Percentiles rank a stretch among this genome's conserved stretches.
These are phyloP conservation scores for Philaenus spumarius DNA, from an alignment of 1,140 invertebrate species.

Conservation along the genomic window DNA sequence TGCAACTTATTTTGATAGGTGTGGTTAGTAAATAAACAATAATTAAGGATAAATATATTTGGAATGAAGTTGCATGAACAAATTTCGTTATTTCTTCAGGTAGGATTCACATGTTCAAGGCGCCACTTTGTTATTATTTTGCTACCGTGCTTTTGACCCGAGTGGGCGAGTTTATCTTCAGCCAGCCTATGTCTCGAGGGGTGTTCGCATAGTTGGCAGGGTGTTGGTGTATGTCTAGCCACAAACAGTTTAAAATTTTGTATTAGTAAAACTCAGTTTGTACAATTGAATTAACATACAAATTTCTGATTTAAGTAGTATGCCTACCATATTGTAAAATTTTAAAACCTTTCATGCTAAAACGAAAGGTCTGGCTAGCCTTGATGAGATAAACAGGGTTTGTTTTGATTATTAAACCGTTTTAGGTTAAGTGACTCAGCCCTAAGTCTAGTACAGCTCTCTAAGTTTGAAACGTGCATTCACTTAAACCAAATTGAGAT, in stretches of 20 bases:
- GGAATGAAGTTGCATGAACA: constrained; percentile 4
- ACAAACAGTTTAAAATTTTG: not conserved
- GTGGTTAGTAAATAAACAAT: constrained; percentile 1
- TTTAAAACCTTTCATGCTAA: too few species aligned
- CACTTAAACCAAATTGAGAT: not conserved
- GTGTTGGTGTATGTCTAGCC: not conserved
- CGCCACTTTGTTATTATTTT: constrained; percentile 29
- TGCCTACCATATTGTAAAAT: not conserved
- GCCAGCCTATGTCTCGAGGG: constrained; percentile 16
- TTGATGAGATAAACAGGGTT: not conserved
- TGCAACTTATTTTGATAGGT: constrained; percentile 6
- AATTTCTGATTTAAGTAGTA: not conserved
- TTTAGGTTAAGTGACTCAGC: too few species aligned
- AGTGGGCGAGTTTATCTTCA: constrained; percentile 26
- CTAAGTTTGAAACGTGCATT: too few species aligned
- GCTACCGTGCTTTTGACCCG: constrained; percentile 28
- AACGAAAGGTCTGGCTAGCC: not conserved
- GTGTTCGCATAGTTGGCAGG: constrained; percentile 14
- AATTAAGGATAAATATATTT: constrained; percentile 1
- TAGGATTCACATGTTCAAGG: constrained; percentile 16
- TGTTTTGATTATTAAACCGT: too few species aligned
- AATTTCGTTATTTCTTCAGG: constrained; percentile 4
- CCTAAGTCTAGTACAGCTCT: too few species aligned
- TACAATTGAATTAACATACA: not conserved
- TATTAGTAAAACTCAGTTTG: too few species aligned